phyloP scores from a whole-genome alignment of 2,888 invertebrate species.

The Hesperia comma region DNA sequence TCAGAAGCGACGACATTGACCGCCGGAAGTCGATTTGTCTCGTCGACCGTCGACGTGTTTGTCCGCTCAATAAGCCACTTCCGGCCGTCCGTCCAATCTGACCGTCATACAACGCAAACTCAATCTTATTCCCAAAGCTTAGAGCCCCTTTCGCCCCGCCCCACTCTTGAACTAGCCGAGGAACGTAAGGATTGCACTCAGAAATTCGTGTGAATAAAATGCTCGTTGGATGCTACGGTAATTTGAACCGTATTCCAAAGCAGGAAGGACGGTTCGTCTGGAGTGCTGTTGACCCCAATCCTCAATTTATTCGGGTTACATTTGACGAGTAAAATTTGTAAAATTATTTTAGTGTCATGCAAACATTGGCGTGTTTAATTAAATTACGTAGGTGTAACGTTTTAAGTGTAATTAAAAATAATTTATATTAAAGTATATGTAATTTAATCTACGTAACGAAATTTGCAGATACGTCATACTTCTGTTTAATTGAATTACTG shows the following conservation, averaged over 20 bases:
- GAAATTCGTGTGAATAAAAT: constrained; percentile 35
- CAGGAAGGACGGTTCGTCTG: constrained; percentile 11
- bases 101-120: neutral
- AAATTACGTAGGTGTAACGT: neutral
- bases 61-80: constrained; percentile 67
- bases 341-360: constrained; percentile 6
- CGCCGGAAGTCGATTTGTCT: constrained; percentile 68
- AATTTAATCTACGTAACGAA: too few relatives aligned
- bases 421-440: too few relatives aligned
- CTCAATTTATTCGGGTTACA: constrained; percentile 39
- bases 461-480: too few relatives aligned
- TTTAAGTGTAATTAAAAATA: neutral
- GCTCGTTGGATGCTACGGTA: neutral
- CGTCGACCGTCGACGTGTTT: constrained; percentile 64
- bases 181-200: constrained; percentile 33
- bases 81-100: constrained; percentile 50
- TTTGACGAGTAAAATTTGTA: constrained; percentile 31
- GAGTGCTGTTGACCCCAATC: constrained; percentile 40
- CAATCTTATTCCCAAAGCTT: constrained; percentile 17
- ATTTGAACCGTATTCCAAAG: neutral
- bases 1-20: constrained; percentile 62
- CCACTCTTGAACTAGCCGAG: neutral
- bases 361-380: constrained; percentile 11
- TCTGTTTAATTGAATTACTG: too few relatives aligned
- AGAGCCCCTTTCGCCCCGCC: neutral